Conservation (phyloP, 2,888 invertebrate species). For the Brachypterus glaber region DNA sequence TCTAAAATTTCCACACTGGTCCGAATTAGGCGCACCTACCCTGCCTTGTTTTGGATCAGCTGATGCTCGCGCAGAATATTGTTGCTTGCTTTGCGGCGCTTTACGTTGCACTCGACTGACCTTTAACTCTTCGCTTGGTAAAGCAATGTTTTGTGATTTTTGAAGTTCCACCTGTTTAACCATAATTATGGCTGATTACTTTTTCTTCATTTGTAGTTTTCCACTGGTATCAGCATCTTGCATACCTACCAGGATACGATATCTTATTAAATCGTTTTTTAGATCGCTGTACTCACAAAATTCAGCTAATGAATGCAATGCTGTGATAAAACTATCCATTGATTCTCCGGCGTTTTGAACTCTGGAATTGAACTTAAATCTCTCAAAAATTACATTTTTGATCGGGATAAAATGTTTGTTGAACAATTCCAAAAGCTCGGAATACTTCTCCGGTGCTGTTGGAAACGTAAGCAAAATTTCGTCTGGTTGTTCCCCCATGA, state of each 20-base stretch:
- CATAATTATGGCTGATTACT: conserved; percentile 7
- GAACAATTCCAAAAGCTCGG: conserved; percentile 16
- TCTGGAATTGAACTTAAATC: not conserved
- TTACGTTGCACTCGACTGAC: too few relatives aligned
- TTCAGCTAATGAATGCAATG: conserved; percentile 17
- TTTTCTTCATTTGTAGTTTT: conserved; percentile 15
- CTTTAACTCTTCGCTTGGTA: too few relatives aligned
- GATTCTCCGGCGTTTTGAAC: not conserved
- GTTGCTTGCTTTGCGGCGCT: too few relatives aligned
- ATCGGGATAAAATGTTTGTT: conserved; percentile 9
- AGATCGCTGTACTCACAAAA: conserved; percentile 22
- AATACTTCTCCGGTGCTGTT: conserved; percentile 10
- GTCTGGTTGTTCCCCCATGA: conserved; percentile 21
- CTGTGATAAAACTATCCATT: conserved; percentile 18
- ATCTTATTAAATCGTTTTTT: conserved; percentile 25
- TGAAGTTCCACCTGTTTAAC: conserved; percentile 16
- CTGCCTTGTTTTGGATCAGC: too few relatives aligned
- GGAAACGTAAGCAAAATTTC: conserved; percentile 8
- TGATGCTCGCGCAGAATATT: too few relatives aligned
- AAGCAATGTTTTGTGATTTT: conserved; percentile 1
- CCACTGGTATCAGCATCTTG: conserved; percentile 20
- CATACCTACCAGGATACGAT: conserved; percentile 26
- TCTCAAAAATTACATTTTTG: not conserved
- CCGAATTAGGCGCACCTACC: too few relatives aligned
- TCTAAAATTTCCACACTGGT: too few relatives aligned